These are phyloP conservation scores for Chloropsis cyanopogon DNA, from an alignment of 2,113 vertebrate species.

Conservation along the genomic window DNA sequence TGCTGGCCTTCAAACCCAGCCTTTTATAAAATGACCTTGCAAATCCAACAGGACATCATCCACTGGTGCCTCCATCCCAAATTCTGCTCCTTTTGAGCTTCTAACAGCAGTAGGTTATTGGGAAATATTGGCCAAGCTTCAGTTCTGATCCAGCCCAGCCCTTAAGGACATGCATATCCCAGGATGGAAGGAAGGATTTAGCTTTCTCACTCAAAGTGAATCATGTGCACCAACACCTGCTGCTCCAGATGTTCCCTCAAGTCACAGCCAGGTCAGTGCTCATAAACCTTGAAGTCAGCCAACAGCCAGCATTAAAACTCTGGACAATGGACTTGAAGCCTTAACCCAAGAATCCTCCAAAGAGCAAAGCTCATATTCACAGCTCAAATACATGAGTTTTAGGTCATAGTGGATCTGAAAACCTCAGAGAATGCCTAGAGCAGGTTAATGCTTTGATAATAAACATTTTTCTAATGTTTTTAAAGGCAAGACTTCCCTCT, in stretches of 20 bases:
- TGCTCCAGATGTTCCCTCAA: neutral
- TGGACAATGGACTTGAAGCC: neutral
- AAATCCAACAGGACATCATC: neutral
- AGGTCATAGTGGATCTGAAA: neutral
- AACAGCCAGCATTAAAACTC: neutral
- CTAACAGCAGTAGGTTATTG: fast-evolving
- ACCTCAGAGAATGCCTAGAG: neutral
- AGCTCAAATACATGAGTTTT: neutral
- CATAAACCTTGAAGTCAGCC: neutral
- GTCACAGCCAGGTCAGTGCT: neutral
- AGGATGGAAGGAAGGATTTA: neutral
- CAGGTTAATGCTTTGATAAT: neutral
- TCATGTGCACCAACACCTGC: neutral
- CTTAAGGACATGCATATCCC: neutral
- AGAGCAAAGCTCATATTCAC: neutral
- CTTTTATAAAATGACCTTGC: neutral
- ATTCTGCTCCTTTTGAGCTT: neutral
- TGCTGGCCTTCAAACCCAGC: neutral
- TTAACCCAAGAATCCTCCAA: neutral
- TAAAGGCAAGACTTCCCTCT: neutral
- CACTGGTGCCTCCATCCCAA: neutral
- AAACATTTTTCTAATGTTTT: neutral
- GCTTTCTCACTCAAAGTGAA: neutral
- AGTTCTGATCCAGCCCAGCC: fast-evolving
- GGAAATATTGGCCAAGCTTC: neutral